Base-by-base conservation (phyloP, 1,140 invertebrate genomes). In the Magallana gigas region DNA sequence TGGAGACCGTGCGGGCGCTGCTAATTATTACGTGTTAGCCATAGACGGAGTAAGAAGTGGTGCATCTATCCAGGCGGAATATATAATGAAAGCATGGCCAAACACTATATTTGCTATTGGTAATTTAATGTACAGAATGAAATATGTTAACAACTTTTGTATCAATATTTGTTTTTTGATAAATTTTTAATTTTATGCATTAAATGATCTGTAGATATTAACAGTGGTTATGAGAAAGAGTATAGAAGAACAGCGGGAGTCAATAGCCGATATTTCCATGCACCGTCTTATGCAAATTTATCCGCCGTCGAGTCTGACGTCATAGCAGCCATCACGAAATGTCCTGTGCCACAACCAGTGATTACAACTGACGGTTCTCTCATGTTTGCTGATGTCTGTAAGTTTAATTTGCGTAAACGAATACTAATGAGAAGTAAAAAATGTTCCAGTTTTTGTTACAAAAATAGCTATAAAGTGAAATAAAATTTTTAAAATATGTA, bases 1-100 rank as follows among this genome's bases (percentile, higher is more conserved):
- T 76, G 68, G 68, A 29, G 68, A 76, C 11, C 68, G 68, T 12
- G 68, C 18, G 2, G 12, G 36, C 29, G 68, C 68, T 2, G 68
- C 68, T 29, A 76, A 76, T 76, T 76, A 76, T 29, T 76, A 76
- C 12, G 68, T 76, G 23, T 76, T 76, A 23, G 12, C 68, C 18
- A 23, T 76, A 11, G 68, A 36, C 23, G 68, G 68, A 76, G 36
- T 76, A 0, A 36, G 68, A 76, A 23, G 18, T 11, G 68, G 68
- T 36, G 68, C 68, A 1, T 23, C 68, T 4, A 18, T 29, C 8
- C 68, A 76, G 29, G 68, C 23, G 9, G 23, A 8, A 76, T 8
- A 29, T 11, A 76, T 76, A 12, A 29, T 29, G 14, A 29, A 18
- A 36, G 23, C 23, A 12, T 76, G 68, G 68, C 68, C 68, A 5